These are phyloP conservation scores for Ethmia dodecea DNA, from an alignment of 2,888 invertebrate genomes.

Conservation along the genomic window DNA sequence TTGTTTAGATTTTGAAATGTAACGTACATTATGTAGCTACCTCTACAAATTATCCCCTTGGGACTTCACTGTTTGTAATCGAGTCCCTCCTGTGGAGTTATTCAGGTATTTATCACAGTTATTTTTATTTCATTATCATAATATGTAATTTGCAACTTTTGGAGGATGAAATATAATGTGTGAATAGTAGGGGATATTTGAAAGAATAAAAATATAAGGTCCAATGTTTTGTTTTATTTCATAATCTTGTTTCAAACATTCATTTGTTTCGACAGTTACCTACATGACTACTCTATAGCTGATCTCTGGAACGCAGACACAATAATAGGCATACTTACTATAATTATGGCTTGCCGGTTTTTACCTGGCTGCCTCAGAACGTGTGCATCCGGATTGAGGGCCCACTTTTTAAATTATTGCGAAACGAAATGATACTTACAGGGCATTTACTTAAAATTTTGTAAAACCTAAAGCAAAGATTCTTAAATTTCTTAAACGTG, in stretches of 20 bases:
- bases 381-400: no score
- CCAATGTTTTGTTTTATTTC: conserved; percentile 24
- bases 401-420: no score
- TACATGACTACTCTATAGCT: no score
- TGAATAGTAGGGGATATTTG: conserved; percentile 6
- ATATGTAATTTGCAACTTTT: conserved; percentile 42
- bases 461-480: no score
- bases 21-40: conserved; percentile 59
- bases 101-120: conserved; percentile 72
- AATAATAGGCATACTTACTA: no score
- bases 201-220: conserved; percentile 8
- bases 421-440: no score
- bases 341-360: no score
- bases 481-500: no score
- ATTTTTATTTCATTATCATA: conserved; percentile 47
- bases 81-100: conserved; percentile 66
- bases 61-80: conserved; percentile 57
- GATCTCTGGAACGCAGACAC: no score
- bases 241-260: conserved; percentile 1
- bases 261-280: no score
- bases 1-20: conserved; percentile 40
- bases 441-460: no score
- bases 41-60: conserved; percentile 52
- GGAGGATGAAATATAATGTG: conserved; percentile 38
- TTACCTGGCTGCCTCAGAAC: no score